phyloP scores from a whole-genome alignment of 2,888 invertebrate genomes.

The Saturnia pavonia region DNA sequence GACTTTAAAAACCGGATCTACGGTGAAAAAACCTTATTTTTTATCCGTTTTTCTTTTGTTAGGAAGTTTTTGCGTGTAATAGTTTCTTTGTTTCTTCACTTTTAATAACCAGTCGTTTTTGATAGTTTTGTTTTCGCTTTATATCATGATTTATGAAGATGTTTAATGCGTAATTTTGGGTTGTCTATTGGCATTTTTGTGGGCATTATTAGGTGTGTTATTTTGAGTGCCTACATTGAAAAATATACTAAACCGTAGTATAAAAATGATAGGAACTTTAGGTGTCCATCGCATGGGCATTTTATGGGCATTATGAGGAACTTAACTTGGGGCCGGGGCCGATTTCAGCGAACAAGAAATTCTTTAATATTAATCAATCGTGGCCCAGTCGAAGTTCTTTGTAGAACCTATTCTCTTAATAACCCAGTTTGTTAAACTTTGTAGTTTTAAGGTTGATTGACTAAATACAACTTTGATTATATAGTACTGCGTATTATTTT shows the following conservation, averaged over 20 bases:
- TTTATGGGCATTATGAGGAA: too few species aligned
- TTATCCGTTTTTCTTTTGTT: background rate
- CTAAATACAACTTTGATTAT: constrained; percentile 25
- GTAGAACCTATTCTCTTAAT: constrained; percentile 18
- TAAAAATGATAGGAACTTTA: background rate
- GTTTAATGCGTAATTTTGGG: background rate
- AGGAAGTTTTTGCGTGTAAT: too few species aligned
- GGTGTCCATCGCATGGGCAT: background rate
- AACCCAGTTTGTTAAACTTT: constrained; percentile 29
- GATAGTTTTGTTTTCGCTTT: background rate
- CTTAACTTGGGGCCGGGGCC: background rate
- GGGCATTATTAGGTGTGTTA: background rate
- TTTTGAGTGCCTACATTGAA: background rate
- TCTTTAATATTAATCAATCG: background rate
- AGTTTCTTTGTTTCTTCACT: background rate
- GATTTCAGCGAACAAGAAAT: background rate
- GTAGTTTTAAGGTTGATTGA: constrained; percentile 37
- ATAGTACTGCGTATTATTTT: background rate
- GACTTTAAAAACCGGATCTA: too few species aligned
- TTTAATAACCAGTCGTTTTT: background rate
- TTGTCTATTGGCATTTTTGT: background rate
- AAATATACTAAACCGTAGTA: background rate
- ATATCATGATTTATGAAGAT: background rate
- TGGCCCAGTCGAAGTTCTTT: too few species aligned
- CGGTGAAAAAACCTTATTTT: background rate